Percentiles rank a stretch among this genome's conserved stretches.
These are phyloP conservation scores for Plutella xylostella DNA, from an alignment of 2,888 invertebrate genomes.

Conservation along the genomic window DNA sequence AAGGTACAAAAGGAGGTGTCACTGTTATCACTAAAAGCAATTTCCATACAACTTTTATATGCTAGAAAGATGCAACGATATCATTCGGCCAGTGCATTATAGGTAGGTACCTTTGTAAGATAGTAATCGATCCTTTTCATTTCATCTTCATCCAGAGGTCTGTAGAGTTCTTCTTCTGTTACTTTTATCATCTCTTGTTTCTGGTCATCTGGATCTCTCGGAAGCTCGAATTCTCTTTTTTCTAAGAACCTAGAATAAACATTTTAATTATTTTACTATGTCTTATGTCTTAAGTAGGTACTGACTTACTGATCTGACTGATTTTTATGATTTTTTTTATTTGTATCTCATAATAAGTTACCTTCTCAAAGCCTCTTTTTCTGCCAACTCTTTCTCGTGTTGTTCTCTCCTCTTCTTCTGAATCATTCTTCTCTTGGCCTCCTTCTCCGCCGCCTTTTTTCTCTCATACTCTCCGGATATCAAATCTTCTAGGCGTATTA, in stretches of 20 bases:
- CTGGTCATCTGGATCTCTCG: conserved; percentile 75
- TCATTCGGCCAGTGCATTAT: too few relatives aligned
- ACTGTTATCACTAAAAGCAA: too few relatives aligned
- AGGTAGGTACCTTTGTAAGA: conserved; percentile 46
- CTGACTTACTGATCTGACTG: too few relatives aligned
- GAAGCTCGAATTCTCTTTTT: conserved; percentile 68
- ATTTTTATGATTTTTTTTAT: too few relatives aligned
- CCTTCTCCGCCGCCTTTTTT: conserved; percentile 44
- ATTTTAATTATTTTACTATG: too few relatives aligned
- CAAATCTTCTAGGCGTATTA: conserved; percentile 67
- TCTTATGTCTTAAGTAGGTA: too few relatives aligned
- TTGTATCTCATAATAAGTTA: conserved; percentile 18
- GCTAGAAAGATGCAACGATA: too few relatives aligned
- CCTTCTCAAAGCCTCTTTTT: conserved; percentile 42
- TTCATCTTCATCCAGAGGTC: conserved; percentile 56
- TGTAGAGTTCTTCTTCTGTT: conserved; percentile 64
- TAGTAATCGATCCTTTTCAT: conserved; percentile 70
- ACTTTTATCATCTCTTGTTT: conserved; percentile 55
- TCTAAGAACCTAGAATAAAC: conserved; percentile 49
- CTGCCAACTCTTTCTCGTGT: conserved; percentile 38
- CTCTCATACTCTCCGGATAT: conserved; percentile 67
- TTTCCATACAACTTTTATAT: too few relatives aligned
- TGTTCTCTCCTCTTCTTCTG: conserved; percentile 43
- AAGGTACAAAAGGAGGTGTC: too few relatives aligned
- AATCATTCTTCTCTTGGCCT: conserved; percentile 37